Percentiles rank a stretch among this genome's conserved stretches.
Evolutionary conservation across 1,140 invertebrate species (phyloP).

Genomic region (Drosophila funebris): DNA sequence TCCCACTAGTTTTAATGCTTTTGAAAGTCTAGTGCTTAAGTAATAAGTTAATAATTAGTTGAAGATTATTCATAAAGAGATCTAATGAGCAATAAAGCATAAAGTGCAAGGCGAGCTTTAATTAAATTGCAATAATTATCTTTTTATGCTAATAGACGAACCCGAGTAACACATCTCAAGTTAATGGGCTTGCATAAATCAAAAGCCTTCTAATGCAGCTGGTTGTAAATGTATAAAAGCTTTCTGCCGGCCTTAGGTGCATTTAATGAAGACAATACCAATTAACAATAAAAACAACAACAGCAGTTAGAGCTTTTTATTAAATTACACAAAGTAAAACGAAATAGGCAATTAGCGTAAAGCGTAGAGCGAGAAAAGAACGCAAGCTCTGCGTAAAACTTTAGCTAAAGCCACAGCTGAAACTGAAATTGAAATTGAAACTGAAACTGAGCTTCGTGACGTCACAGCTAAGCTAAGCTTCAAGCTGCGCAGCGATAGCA

Average conservation of each 20-base stretch:
- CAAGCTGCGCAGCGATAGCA: background rate
- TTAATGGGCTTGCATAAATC: conserved; percentile 26
- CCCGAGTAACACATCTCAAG: background rate
- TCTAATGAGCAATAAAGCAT: conserved; percentile 3
- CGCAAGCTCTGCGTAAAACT: conserved; percentile 23
- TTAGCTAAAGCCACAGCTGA: conserved; percentile 11
- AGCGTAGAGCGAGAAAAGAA: conserved; percentile 52
- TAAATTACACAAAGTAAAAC: conserved; percentile 46
- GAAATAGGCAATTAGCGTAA: conserved; percentile 44
- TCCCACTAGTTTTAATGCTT: background rate
- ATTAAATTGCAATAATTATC: background rate
- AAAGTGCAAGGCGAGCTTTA: background rate
- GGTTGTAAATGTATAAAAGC: conserved; percentile 20
- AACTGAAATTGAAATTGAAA: conserved; percentile 37
- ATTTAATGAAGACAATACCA: conserved; percentile 35
- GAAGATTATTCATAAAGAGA: conserved; percentile 11
- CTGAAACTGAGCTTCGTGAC: conserved; percentile 54
- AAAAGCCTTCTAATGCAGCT: conserved; percentile 36
- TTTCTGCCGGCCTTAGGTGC: conserved; percentile 32
- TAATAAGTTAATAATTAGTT: conserved; percentile 13
- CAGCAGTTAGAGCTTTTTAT: conserved; percentile 33
- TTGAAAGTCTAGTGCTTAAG: background rate
- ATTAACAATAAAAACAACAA: conserved; percentile 19
- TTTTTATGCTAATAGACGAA: background rate
- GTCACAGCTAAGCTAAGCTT: conserved; percentile 61